A percentile compares a stretch with the other conserved stretches of the same genome.
phyloP scores from a whole-genome alignment of 2,888 invertebrate genomes.

The Ganaspis brasiliensis region DNA sequence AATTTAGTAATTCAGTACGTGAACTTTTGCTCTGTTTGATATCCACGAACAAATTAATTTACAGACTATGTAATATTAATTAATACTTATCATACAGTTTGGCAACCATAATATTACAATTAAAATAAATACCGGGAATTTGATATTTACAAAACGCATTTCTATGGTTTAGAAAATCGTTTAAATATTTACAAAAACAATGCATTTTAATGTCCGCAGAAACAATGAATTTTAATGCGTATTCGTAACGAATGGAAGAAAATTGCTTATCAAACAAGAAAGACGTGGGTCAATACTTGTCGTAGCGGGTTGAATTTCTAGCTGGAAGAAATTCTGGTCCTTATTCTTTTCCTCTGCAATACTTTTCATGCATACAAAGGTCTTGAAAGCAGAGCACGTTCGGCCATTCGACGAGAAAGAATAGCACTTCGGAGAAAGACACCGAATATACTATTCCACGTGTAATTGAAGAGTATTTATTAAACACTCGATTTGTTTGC shows the following conservation, averaged over 20 bases:
- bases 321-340: background rate
- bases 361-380: conserved; percentile 50
- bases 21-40: too few species aligned
- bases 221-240: conserved; percentile 17
- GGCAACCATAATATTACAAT: too few species aligned
- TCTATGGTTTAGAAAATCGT: too few species aligned
- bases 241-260: conserved; percentile 15
- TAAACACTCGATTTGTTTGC: conserved; percentile 59
- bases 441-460: conserved; percentile 63
- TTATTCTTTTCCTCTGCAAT: conserved; percentile 11
- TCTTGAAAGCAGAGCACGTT: conserved; percentile 56
- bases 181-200: too few species aligned
- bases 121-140: too few species aligned
- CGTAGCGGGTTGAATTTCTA: conserved; percentile 10
- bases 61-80: too few species aligned
- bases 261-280: conserved; percentile 30
- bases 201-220: too few species aligned
- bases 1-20: background rate
- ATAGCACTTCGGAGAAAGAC: conserved; percentile 45
- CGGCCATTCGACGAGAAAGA: conserved; percentile 46
- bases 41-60: too few species aligned
- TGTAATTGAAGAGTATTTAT: conserved; percentile 73
- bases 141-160: too few species aligned
- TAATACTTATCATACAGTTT: too few species aligned
- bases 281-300: conserved; percentile 31